Conservation (phyloP, 2,113 vertebrate species). For the Globicephala melas region DNA sequence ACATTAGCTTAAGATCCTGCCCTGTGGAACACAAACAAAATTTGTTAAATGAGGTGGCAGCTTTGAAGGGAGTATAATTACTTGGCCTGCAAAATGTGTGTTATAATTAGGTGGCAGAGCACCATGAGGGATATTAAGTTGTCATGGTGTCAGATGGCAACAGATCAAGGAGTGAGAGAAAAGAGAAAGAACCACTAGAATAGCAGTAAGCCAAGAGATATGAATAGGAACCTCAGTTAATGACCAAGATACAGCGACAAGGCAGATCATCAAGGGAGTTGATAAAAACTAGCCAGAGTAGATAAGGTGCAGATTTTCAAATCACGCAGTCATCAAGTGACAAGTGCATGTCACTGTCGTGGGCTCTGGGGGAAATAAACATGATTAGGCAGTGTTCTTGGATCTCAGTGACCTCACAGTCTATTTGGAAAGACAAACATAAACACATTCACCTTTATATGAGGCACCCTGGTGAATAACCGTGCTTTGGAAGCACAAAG, state of each 20-base stretch:
- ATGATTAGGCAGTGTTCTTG: background rate
- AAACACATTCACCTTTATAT: background rate
- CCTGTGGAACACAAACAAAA: background rate
- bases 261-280: background rate
- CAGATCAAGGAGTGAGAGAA: background rate
- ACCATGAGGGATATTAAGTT: background rate
- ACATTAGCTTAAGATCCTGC: background rate
- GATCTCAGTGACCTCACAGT: background rate
- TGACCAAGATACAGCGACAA: background rate
- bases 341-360: background rate
- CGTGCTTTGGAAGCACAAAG: background rate
- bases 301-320: background rate
- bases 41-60: background rate
- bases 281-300: background rate
- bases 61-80: background rate
- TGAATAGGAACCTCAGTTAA: background rate
- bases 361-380: background rate
- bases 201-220: background rate
- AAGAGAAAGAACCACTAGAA: background rate
- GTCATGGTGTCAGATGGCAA: background rate
- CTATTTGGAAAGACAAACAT: background rate
- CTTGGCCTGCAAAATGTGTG: background rate
- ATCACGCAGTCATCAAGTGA: background rate
- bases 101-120: background rate
- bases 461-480: background rate